Conservation (phyloP, 1,140 invertebrate genomes). For the Drosophila nebulosa region DNA sequence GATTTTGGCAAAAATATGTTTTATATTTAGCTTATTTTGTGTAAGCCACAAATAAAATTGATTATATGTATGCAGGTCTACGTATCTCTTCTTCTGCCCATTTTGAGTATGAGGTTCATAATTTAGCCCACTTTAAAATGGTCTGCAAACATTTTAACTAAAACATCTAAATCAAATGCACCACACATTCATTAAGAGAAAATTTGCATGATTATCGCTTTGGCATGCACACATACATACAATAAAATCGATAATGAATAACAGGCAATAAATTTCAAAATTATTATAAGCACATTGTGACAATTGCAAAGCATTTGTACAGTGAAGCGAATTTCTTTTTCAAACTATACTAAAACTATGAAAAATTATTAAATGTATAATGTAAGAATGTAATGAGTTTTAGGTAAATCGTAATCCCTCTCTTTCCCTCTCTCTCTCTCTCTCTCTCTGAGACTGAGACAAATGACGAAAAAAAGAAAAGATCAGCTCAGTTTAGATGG, state of each 20-base stretch:
- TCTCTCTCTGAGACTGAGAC: too few species aligned
- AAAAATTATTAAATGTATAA: not conserved
- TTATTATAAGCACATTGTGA: conserved; percentile 45
- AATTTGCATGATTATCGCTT: conserved; percentile 56
- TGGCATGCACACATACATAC: not conserved
- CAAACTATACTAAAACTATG: too few species aligned
- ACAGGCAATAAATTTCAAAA: conserved; percentile 52
- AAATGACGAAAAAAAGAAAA: too few species aligned
- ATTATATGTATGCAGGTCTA: not conserved
- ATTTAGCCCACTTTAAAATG: not conserved
- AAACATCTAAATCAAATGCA: conserved; percentile 60
- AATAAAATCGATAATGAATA: conserved; percentile 60
- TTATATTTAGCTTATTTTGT: too few species aligned
- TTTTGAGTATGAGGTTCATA: too few species aligned
- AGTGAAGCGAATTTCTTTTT: not conserved
- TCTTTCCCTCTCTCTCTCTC: too few species aligned
- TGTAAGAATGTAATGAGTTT: too few species aligned
- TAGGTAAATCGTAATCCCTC: too few species aligned
- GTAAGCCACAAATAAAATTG: not conserved
- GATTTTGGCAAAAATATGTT: not conserved
- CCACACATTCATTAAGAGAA: conserved; percentile 50
- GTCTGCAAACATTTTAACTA: not conserved
- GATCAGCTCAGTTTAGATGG: too few species aligned
- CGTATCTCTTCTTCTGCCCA: too few species aligned
- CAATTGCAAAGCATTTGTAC: not conserved